phyloP scores from a whole-genome alignment of 1,140 invertebrate species.

The Drosophila mayri region DNA sequence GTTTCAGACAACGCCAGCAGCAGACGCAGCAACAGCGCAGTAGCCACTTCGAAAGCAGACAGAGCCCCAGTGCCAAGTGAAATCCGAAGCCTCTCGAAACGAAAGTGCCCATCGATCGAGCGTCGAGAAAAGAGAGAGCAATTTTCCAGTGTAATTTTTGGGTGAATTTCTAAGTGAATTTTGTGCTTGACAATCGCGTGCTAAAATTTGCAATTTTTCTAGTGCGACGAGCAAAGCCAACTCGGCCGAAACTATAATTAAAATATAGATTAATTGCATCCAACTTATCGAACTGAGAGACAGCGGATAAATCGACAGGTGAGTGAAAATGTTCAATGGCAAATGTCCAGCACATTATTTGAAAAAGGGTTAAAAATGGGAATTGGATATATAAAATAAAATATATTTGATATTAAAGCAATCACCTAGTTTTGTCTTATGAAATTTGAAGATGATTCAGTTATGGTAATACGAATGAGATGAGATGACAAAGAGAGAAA shows the following conservation, averaged over 20 bases:
- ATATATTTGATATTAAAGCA: background rate
- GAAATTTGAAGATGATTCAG: background rate
- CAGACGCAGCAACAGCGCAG: conserved; percentile 35
- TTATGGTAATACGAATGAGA: background rate
- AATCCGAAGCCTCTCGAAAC: conserved; percentile 49
- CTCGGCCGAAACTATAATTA: conserved; percentile 43
- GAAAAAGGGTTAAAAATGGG: background rate
- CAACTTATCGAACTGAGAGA: conserved; percentile 13
- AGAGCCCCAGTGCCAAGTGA: conserved; percentile 35
- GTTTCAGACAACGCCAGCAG: conserved; percentile 74
- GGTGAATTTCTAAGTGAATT: conserved; percentile 66
- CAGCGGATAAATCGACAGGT: conserved; percentile 28
- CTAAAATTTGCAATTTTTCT: conserved; percentile 42
- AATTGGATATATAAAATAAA: background rate
- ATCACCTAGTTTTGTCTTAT: background rate
- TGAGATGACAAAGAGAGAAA: background rate
- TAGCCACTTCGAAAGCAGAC: conserved; percentile 3
- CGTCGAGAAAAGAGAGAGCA: conserved; percentile 38
- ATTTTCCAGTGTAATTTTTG: conserved; percentile 60
- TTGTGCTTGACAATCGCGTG: conserved; percentile 63
- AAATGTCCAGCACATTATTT: background rate
- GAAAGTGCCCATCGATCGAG: conserved; percentile 54
- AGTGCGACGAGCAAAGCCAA: conserved; percentile 44
- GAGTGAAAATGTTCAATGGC: conserved; percentile 6
- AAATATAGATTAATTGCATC: conserved; percentile 17